Base-by-base conservation (phyloP, 2,797 vertebrate species). In the Leptatherina wallacei region DNA sequence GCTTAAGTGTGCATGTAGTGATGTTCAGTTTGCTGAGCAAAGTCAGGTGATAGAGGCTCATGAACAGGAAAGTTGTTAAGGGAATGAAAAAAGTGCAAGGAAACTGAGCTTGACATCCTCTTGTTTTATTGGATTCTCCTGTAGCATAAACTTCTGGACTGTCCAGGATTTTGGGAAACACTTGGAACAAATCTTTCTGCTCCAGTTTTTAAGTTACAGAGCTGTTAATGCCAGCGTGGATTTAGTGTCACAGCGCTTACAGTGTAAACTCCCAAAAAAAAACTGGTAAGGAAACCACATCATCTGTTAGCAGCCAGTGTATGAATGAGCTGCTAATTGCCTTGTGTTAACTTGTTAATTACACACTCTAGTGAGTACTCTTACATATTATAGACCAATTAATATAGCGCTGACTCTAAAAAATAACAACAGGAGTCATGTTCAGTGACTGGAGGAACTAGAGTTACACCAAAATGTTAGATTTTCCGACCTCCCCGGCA, bases 301-400 rank as follows among this genome's bases (percentile, higher is more conserved):
- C 33, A 24, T 36, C 29, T 82, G 68, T 81, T 77, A 59, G 61
- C 78, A 81, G 77, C 77, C 61, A 27, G 58, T 56, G 42, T 68
- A 67, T 66, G 70, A 86, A 84, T 59, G 77, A 86, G 80, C 73
- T 33, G 77, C 83, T 89, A 84, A 90, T 87, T 87, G 87, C 76
- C 52, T 77, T n/a, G 74, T 78, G 78, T 80, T 84, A 83, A 88
- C 78, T 86, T 89, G 84, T 88, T 91, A 90, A 90, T 91, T 87
- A 84, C 80, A 81, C 70, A 65, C 76, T 61, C 78, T 65, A 40
- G 12, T 59, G 81, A 84, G 65, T 85, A 71, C 75, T 84, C 70
- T 81, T 81, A 75, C 75, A 86, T 82, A 65, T 84, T 77, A 71
- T 75, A 65, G 63, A 70, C 73, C 82, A 88, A 90, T 88, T 83